Evolutionary conservation across 1,140 invertebrate genomes (phyloP), one percentile per base, ranked within the genome.

Genomic region (Cyclina sinensis): DNA sequence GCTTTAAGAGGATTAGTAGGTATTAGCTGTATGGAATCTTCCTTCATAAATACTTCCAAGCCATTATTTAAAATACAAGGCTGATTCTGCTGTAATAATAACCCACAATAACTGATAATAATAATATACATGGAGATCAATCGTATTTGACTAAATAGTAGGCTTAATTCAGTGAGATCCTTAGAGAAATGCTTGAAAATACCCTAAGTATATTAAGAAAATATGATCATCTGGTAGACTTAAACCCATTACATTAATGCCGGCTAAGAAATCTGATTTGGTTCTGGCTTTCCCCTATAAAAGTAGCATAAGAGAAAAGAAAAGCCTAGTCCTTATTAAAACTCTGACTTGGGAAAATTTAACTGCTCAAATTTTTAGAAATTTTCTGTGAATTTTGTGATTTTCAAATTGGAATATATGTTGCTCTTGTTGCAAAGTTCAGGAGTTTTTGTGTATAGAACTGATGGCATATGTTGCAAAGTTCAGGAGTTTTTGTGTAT

Each of bases 211-310:
- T 92, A 92, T 92, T 92, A 90, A 91, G 89, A 91, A 92, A 90
- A 90, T 91, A 90, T 92, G 90, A 91, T 92, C 91, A 92, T 92
- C 91, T 91, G 87, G 78, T 91, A 92, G 84, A 86, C 83, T 54
- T 92, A 92, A 92, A 92, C 91, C 91, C 91, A 92, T 92, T 92
- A 91, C 90, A 74, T 27, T 92, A 92, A 92, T 92, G 57, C 91
- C 88, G 43, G 89, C 90, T 92, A 92, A 92, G 91, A 92, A 92
- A 92, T 92, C 91, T 90, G 91, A 90, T 92, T 92, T 92, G 86
- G 90, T 89, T 79, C 79, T 83, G 90, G 89, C 83, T 89, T 91
- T 90, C 90, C 86, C 48, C 74, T 90, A 92, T 92, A 92, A 91
- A 92, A 91, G 90, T 90, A 88, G 86, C 84, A 90, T 84, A 85